phyloP scores from a whole-genome alignment of 1,140 invertebrate genomes.

The Trachymyrmex septentrionalis region DNA sequence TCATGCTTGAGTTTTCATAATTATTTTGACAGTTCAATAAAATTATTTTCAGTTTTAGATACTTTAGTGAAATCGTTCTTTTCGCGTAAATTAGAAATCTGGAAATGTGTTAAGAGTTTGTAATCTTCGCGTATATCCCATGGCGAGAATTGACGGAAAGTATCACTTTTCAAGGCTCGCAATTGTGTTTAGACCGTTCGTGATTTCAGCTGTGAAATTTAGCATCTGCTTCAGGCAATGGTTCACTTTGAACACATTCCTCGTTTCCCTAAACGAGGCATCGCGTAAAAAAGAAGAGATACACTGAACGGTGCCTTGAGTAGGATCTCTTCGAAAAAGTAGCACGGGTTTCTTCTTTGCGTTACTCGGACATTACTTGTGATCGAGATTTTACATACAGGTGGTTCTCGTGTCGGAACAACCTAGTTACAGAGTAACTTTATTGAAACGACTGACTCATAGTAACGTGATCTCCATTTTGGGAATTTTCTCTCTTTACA shows the following conservation, averaged over 20 bases:
- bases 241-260: conserved; percentile 18
- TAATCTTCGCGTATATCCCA: neutral
- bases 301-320: conserved; percentile 25
- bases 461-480: neutral
- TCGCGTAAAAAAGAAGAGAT: neutral
- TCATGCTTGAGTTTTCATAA: too few species aligned
- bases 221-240: conserved; percentile 5
- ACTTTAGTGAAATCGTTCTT: too few species aligned
- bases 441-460: neutral
- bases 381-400: neutral
- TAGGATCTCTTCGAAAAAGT: conserved; percentile 35
- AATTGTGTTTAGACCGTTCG: neutral
- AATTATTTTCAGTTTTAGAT: too few species aligned
- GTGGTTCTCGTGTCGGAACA: neutral
- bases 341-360: conserved; percentile 21
- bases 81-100: neutral
- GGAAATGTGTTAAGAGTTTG: neutral
- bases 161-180: neutral
- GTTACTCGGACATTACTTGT: neutral
- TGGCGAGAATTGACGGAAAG: neutral
- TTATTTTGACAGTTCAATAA: too few species aligned
- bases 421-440: neutral
- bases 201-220: conserved; percentile 40
- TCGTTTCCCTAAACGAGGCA: conserved; percentile 27
- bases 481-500: neutral